These are phyloP conservation scores for Rhincodon typus DNA, from an alignment of 2,797 vertebrate species.

Conservation along the genomic window DNA sequence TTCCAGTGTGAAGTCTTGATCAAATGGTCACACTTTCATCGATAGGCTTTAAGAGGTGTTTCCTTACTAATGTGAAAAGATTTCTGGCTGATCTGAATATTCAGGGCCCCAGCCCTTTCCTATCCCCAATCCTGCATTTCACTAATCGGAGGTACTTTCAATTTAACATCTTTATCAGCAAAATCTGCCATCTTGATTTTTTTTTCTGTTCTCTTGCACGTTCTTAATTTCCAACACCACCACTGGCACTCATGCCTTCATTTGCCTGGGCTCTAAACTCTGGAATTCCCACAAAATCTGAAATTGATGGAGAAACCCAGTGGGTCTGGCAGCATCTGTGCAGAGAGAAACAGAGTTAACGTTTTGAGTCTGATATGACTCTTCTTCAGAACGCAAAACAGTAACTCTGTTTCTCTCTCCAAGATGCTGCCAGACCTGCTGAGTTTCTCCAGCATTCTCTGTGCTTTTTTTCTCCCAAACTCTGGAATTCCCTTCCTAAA, in stretches of 20 bases:
- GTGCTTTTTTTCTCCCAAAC: not conserved
- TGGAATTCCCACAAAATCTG: no score
- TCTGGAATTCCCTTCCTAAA: not conserved
- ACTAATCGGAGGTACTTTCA: not conserved
- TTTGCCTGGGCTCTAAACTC: no score
- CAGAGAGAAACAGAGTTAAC: no score
- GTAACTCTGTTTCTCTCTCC: no score
- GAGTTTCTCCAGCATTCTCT: no score
- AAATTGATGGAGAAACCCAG: no score
- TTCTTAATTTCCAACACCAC: not conserved
- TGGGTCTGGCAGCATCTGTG: no score
- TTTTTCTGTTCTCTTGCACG: not conserved
- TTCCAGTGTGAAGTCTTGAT: not conserved
- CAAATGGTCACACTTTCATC: not conserved
- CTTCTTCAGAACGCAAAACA: no score
- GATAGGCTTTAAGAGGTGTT: not conserved
- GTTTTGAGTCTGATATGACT: no score
- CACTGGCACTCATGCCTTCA: not conserved
- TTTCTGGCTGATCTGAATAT: not conserved
- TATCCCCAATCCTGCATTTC: not conserved
- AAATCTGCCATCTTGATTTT: not conserved
- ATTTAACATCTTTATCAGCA: no score
- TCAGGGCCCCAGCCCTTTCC: not conserved
- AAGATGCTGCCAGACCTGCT: no score
- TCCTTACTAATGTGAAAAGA: not conserved